A percentile compares a stretch with the other conserved stretches of the same genome.
Evolutionary conservation across 2,113 vertebrate species (phyloP).

Genomic region (Orcinus orca): DNA sequence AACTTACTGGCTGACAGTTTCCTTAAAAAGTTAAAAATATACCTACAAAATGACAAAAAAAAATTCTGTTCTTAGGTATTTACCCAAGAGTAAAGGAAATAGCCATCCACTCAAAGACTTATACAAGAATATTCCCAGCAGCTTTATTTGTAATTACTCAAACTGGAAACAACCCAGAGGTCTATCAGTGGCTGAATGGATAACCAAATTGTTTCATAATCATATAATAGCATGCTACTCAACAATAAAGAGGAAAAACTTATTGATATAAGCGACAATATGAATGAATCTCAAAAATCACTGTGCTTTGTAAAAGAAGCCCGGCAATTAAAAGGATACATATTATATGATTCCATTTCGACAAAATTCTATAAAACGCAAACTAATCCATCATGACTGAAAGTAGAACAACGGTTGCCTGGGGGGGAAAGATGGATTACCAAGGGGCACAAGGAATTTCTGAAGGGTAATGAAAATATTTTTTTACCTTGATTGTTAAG

Average conservation of each 20-base stretch:
- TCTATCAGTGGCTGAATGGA: background rate
- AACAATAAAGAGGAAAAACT: background rate
- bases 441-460: background rate
- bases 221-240: background rate
- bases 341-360: background rate
- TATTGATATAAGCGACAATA: background rate
- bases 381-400: background rate
- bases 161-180: background rate
- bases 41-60: background rate
- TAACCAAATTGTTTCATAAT: background rate
- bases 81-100: background rate
- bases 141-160: background rate
- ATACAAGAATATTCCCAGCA: background rate
- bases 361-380: background rate
- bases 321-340: background rate
- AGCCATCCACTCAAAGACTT: background rate
- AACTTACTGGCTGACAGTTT: background rate
- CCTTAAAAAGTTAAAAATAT: background rate
- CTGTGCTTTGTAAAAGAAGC: background rate
- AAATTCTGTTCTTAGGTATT: background rate
- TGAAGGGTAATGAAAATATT: background rate
- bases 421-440: background rate
- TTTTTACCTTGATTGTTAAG: background rate
- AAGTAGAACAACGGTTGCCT: background rate
- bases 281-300: background rate